A percentile compares a stretch with the other conserved stretches of the same genome.
Conservation (phyloP, 2,888 invertebrate species). For the Cremastobaeus sp. region DNA sequence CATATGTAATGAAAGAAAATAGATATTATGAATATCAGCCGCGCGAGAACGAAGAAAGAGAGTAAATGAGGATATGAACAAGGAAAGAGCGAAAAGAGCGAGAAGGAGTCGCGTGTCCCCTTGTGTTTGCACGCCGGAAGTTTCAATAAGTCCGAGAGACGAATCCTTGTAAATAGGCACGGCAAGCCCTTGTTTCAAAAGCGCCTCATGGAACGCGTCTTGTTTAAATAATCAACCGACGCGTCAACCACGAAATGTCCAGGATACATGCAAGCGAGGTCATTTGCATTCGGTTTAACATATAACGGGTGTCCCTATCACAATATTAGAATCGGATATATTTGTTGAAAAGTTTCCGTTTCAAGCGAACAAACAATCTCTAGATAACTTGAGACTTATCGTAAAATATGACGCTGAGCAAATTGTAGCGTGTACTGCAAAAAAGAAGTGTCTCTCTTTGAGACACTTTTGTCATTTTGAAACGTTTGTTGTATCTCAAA, state of each 20-base stretch:
- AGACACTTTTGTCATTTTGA: too few relatives aligned
- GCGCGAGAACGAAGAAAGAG: conserved; percentile 76
- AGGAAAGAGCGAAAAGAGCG: conserved; percentile 16
- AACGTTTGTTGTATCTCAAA: too few relatives aligned
- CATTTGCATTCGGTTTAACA: conserved; percentile 17
- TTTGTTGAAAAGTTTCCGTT: too few relatives aligned
- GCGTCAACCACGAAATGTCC: conserved; percentile 40
- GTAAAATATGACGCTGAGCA: too few relatives aligned
- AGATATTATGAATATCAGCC: conserved; percentile 81
- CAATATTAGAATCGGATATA: not conserved
- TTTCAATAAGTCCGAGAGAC: conserved; percentile 71
- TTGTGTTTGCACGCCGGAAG: conserved; percentile 67
- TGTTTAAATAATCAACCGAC: conserved; percentile 51
- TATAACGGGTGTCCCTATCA: conserved; percentile 7
- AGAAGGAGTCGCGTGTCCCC: conserved; percentile 17
- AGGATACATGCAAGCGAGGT: conserved; percentile 41
- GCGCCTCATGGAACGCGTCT: conserved; percentile 58
- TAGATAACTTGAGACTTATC: too few relatives aligned
- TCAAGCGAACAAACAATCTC: too few relatives aligned
- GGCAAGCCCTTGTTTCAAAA: conserved; percentile 66
- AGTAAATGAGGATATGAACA: too few relatives aligned
- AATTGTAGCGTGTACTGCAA: too few relatives aligned
- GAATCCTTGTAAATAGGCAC: conserved; percentile 71
- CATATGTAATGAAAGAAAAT: too few relatives aligned
- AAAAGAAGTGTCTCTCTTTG: too few relatives aligned